Evolutionary conservation across 2,888 invertebrate genomes (phyloP).

Genomic region (Leptura quadrifasciata): DNA sequence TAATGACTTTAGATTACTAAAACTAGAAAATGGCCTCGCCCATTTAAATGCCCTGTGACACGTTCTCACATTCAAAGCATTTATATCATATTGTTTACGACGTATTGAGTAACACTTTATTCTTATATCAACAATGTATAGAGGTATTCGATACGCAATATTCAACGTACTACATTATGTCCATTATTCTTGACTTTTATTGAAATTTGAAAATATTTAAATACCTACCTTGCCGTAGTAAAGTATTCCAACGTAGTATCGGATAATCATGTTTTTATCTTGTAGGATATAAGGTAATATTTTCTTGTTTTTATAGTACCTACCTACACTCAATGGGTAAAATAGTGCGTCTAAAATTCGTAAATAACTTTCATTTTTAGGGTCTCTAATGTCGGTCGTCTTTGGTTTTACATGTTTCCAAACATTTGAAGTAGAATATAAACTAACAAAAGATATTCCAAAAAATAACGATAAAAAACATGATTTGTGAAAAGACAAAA

Average conservation of each 20-base stretch:
- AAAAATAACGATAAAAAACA: no score
- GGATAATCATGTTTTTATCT: not conserved
- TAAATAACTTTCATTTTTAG: no score
- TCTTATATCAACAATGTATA: slow-evolving; percentile 21
- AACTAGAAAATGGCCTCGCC: slow-evolving; percentile 39
- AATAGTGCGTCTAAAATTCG: no score
- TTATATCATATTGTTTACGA: slow-evolving; percentile 28
- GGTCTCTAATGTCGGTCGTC: no score
- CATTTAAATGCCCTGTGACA: slow-evolving; percentile 39
- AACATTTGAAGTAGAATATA: no score
- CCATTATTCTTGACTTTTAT: not conserved
- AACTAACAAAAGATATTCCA: no score
- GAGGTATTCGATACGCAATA: slow-evolving; percentile 3
- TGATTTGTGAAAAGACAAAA: no score
- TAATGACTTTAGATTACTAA: slow-evolving; percentile 37
- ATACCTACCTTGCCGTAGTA: not conserved
- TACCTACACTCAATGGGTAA: no score
- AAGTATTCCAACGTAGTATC: not conserved
- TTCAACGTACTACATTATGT: slow-evolving; percentile 5
- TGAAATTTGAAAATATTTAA: not conserved
- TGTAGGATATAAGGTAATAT: no score
- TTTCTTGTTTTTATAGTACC: no score
- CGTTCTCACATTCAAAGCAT: slow-evolving; percentile 31
- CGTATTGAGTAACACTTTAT: slow-evolving; percentile 25
- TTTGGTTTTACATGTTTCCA: no score